Evolutionary conservation across 2,888 invertebrate species (phyloP), one percentile per base, ranked within the genome.

Genomic region (Leptopterna dolabrata): DNA sequence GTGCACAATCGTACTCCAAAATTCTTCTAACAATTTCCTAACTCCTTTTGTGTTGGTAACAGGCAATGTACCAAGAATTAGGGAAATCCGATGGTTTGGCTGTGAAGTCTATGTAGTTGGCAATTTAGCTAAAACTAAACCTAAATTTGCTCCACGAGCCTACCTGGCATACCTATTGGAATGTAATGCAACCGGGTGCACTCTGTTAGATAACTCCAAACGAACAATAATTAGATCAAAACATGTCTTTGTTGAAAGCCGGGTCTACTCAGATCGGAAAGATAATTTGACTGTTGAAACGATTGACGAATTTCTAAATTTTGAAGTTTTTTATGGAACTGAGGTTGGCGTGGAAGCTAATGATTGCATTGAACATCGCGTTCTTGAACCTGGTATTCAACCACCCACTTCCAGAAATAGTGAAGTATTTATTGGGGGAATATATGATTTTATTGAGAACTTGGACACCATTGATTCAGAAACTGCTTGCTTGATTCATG

Each of bases 1-100:
- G 63, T 83, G 1, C 83, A 83, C 19, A 83, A 83, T 41, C 14
- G 83, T 30, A 83, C 83, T 29, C 83, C 83, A n/a, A 16, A 83
- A 83, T 30, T 4, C 30, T 9, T 55, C 83, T 4, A 30, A n/a
- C 7, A 41, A 83, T 9, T 83, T 83, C 19, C 2, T n/a, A 19
- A 30, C 83, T 9, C 83, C 83, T 63, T 83, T 30, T 41, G 70
- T 63, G 19, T 1, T 30, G 30, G 70, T 63, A 19, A 9, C 7
- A 6, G 83, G 83, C 1, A 70, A 19, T 63, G 14, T 13, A 6
- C 83, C 83, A 6, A 30, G 7, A 4, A 19, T 83, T n/a, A 70
- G 63, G 9, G 9, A 63, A 4, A 24, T 80, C 24, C 36, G 43
- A 11, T 13, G 81, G 7, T 80, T 80, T 80, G 81, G 81, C 16